Base-by-base conservation (phyloP, 2,888 invertebrate genomes). In the Syrista parreyssii region DNA sequence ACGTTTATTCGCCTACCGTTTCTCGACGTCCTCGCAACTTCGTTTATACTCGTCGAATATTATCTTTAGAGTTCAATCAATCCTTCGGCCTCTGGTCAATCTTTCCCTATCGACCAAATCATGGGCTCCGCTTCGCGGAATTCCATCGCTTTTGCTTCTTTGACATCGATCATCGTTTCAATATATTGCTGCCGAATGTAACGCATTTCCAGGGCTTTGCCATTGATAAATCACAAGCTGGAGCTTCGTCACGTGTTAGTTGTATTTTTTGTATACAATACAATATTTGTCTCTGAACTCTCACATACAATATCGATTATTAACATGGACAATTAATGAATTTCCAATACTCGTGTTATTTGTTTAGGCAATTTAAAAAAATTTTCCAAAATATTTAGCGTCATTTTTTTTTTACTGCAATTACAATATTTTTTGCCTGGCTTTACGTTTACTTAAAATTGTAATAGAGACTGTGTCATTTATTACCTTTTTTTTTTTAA, bases 11-110 rank as follows among this genome's bases (percentile, higher is more conserved):
- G 55, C 23, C 55, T 55, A 23, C 55, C 55, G 23, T 23, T 55
- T 55, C 55, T 55, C 23, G 23, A 71, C 68, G 72, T 72, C 55
- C 35, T 40, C 33, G 68, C 71, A 36, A 23, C 72, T 77, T 34
- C 71, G 33, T 33, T 31, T 71, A 33, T 31, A 15, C 71, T 2
- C 12, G 31, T 3, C 31, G 33, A 71, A 71, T 32, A 71, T 71
- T 71, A 71, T 32, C 33, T 31, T 3, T 30, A 0, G 33, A 71
- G 55, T 55, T 23, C 23, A 55, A 23, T 55, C 23, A 23, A 23
- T 55, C 23, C 6, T 55, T 9, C 55, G 55, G 23, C 2, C 55
- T 9, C 55, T 3, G 23, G 23, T 55, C 55, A 23, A 55, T 55
- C 55, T 55, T 55, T 55, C 55, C 6, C 55, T 15, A 23, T 55